A percentile compares a stretch with the other conserved stretches of the same genome.
These are phyloP conservation scores for Amphipoea oculea DNA, from an alignment of 2,888 invertebrate genomes.

Conservation along the genomic window DNA sequence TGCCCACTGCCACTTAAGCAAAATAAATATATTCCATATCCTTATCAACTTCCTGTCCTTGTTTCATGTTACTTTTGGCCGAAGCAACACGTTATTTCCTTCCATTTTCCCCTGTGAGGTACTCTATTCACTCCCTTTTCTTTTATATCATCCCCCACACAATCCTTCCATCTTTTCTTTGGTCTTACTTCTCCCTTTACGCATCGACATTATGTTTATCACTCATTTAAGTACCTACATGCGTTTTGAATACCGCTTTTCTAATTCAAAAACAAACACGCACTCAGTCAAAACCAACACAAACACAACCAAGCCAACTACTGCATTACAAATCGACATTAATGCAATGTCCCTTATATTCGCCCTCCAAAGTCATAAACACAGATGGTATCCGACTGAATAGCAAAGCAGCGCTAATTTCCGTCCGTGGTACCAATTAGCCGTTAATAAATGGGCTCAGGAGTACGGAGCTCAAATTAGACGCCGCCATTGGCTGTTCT, in stretches of 20 bases:
- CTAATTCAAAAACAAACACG: not conserved
- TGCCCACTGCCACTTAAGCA: too few species aligned
- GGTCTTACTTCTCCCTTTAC: not conserved
- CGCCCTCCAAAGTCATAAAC: constrained; percentile 19
- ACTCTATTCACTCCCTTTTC: not conserved
- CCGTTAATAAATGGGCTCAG: constrained; percentile 76
- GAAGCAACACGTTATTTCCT: not conserved
- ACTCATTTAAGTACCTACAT: not conserved
- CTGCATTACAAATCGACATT: constrained; percentile 22
- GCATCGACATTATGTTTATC: not conserved
- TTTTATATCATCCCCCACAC: not conserved
- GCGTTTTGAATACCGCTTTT: not conserved
- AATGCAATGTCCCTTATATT: constrained; percentile 4
- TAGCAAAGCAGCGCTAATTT: constrained; percentile 75
- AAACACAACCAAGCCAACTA: not conserved
- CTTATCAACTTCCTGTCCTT: too few species aligned
- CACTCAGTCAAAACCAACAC: not conserved
- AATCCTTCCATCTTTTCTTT: not conserved
- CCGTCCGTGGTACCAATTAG: constrained; percentile 76
- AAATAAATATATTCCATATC: not conserved
- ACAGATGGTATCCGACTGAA: constrained; percentile 56
- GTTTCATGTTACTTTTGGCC: not conserved
- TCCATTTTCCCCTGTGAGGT: not conserved
- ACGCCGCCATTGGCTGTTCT: constrained; percentile 46
- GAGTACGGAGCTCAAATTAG: constrained; percentile 67